Base-by-base conservation (phyloP, 2,797 vertebrate species). In the Pyrocephalus nanus region DNA sequence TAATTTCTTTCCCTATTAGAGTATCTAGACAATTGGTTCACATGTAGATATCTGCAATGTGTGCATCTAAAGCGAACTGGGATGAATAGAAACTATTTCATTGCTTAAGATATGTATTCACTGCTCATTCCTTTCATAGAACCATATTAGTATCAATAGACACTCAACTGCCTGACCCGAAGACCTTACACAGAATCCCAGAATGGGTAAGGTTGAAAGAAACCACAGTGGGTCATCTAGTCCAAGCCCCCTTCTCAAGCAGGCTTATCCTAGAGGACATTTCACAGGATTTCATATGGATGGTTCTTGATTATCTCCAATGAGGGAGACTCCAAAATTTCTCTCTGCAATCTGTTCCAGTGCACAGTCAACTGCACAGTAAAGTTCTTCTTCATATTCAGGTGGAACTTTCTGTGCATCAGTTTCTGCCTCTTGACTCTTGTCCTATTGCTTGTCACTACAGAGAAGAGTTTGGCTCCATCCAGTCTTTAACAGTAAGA, bases 91-190 rank as follows among this genome's bases (percentile, higher is more conserved):
- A 83, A 83, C 57, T 34, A 57, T 80, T 88, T 88, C 6, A 15
- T 66, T 42, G 9, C 19, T 85, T 55, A 48, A 54, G 53, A 14
- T 14, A 16, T 7, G 2, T 23, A 26, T 69, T 51, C 18, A 40
- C 8, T 55, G 23, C 13, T 75, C 23, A 19, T 53, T 92, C 27
- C 14, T 70, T 81, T 84, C 54, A 55, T 1, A 69, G 36, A 72
- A 6, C 23, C 54, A 16, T 43, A 29, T 25, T 45, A 55, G 22
- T n/a, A 60, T 18, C 32, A 40, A 11, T 1, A 60, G 15, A 43
- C 36, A 19, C 7, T 55, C 17, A 32, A 34, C 6, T 0, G 0
- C 4, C 16, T 13, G 57, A 67, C 4, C n/a, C 34, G 45, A 72
- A 18, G 11, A 23, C 2, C 1, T 50, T 38, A 20, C 48, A 62